phyloP scores from a whole-genome alignment of 2,113 vertebrate genomes.

The Orycteropus afer region DNA sequence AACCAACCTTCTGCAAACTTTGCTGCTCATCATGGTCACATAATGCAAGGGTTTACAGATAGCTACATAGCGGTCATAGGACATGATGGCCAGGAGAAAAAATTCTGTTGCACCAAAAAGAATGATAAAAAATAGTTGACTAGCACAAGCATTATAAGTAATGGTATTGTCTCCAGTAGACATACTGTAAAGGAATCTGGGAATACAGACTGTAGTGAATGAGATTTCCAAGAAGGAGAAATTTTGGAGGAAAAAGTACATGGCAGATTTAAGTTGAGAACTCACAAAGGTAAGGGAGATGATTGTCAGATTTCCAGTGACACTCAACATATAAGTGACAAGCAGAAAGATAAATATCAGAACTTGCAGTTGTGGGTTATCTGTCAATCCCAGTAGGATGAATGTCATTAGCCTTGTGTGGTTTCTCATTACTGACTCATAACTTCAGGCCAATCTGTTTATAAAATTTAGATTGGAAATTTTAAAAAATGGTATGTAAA shows the following conservation, averaged over 20 bases:
- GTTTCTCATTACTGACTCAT: background rate
- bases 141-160: conserved; percentile 30
- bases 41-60: conserved; percentile 65
- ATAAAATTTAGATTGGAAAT: background rate
- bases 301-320: conserved; percentile 46
- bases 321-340: conserved; percentile 34
- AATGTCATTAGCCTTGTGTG: background rate
- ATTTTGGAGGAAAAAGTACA: conserved; percentile 49
- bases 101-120: conserved; percentile 49
- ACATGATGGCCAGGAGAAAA: conserved; percentile 67
- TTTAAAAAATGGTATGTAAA: background rate
- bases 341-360: conserved; percentile 54
- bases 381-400: conserved; percentile 65
- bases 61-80: conserved; percentile 66
- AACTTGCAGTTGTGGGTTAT: conserved; percentile 45
- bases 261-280: background rate
- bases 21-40: conserved; percentile 36
- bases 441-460: background rate
- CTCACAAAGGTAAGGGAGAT: conserved; percentile 37
- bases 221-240: conserved; percentile 62
- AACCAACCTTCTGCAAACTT: background rate
- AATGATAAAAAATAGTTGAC: conserved; percentile 56
- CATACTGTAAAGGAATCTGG: conserved; percentile 48
- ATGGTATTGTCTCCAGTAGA: conserved; percentile 24
- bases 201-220: conserved; percentile 45